These are phyloP conservation scores for Petrolisthes cinctipes DNA, from an alignment of 2,888 invertebrate genomes.

Conservation along the genomic window DNA sequence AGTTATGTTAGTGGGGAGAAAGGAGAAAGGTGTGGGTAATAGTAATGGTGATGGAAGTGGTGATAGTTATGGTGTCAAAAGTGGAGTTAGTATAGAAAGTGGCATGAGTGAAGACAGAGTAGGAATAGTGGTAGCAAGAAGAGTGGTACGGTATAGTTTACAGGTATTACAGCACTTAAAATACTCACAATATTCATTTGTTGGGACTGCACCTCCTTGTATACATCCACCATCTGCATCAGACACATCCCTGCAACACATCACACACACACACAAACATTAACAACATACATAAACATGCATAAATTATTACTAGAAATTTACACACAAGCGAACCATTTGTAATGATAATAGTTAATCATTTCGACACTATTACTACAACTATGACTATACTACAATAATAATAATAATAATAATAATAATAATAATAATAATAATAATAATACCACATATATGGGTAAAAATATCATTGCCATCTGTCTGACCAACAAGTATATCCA, in stretches of 20 bases:
- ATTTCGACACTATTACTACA: background rate
- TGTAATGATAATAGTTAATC: background rate
- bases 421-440: background rate
- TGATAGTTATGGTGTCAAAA: background rate
- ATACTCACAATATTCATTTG: constrained; percentile 93
- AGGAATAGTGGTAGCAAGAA: background rate
- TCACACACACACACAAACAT: no score
- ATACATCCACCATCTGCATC: constrained; percentile 92
- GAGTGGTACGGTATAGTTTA: background rate
- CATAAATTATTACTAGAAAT: no score
- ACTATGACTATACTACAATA: background rate
- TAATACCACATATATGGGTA: background rate
- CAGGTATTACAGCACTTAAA: no score
- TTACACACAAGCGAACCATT: background rate
- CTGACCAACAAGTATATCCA: no score
- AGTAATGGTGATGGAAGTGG: background rate
- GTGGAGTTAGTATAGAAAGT: background rate
- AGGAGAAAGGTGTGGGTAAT: background rate
- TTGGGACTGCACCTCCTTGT: constrained; percentile 93
- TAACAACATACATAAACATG: no score
- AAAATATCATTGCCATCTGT: no score
- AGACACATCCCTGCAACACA: constrained; percentile 84
- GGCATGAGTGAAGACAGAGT: background rate
- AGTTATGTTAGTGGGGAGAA: background rate
- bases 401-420: background rate